Percentiles rank a stretch among this genome's conserved stretches.
phyloP scores from a whole-genome alignment of 2,888 invertebrate genomes.

The Halictus ligatus region DNA sequence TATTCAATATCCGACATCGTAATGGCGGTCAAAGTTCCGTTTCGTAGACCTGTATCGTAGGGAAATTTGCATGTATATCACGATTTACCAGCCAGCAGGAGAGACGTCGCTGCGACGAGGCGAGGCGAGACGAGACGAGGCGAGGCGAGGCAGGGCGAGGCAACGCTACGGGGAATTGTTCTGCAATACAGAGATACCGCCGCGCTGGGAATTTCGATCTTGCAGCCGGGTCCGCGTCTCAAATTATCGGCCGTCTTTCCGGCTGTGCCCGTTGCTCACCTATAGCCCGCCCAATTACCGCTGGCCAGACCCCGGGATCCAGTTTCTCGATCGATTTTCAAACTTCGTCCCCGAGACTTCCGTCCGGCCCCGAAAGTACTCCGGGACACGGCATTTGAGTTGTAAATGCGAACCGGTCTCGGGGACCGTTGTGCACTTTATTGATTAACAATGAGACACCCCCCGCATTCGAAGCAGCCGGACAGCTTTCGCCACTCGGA shows the following conservation, averaged over 20 bases:
- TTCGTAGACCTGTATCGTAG: slow-evolving; percentile 51
- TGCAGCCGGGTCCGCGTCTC: not conserved
- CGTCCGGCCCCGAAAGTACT: not conserved
- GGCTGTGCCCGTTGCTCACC: not conserved
- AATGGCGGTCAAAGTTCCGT: slow-evolving; percentile 73
- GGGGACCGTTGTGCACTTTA: not conserved
- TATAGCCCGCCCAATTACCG: not conserved
- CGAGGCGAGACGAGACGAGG: not conserved
- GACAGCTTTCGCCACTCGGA: not conserved
- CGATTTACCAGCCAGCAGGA: slow-evolving; percentile 62
- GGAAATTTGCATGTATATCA: slow-evolving; percentile 75
- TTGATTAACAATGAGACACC: slow-evolving; percentile 14
- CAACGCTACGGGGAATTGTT: slow-evolving; percentile 49
- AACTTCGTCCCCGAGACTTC: not conserved
- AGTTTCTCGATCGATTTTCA: slow-evolving; percentile 35
- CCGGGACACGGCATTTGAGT: not conserved
- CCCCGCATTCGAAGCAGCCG: not conserved
- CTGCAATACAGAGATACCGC: slow-evolving; percentile 52
- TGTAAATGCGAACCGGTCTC: not conserved
- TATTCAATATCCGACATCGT: slow-evolving; percentile 72
- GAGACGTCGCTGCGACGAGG: slow-evolving; percentile 20
- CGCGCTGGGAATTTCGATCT: slow-evolving; percentile 43
- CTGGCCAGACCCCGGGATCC: slow-evolving; percentile 6
- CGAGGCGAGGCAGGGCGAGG: slow-evolving; percentile 3
- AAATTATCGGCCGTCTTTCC: slow-evolving; percentile 42